A percentile compares a stretch with the other conserved stretches of the same genome.
Conservation (phyloP, 2,888 invertebrate genomes). For the Lithophane socia region DNA sequence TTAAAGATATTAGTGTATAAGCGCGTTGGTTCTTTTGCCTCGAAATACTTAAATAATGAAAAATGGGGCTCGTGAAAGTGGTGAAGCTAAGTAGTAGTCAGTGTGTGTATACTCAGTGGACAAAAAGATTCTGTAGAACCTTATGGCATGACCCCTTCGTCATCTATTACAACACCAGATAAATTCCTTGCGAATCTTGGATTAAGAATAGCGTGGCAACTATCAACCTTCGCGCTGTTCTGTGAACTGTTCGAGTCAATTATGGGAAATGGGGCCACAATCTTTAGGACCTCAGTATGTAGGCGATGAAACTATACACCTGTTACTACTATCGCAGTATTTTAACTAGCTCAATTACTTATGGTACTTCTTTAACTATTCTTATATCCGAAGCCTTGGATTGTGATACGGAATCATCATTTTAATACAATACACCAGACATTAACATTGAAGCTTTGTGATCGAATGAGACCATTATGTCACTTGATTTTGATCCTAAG, state of each 20-base stretch:
- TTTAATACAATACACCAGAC: conserved; percentile 15
- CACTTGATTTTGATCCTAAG: conserved; percentile 12
- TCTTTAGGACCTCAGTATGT: conserved; percentile 33
- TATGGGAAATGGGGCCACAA: conserved; percentile 55
- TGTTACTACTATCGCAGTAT: conserved; percentile 25
- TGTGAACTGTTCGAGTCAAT: conserved; percentile 36
- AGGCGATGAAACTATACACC: conserved; percentile 37
- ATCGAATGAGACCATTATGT: not conserved
- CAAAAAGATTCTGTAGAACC: not conserved
- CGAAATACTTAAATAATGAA: not conserved
- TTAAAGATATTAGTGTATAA: not conserved
- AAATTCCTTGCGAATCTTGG: conserved; percentile 17
- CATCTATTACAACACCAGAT: not conserved
- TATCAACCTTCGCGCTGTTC: conserved; percentile 38
- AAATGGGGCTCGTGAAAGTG: not conserved
- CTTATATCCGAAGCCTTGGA: conserved; percentile 2
- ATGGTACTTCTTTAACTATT: conserved; percentile 20
- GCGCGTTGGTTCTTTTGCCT: not conserved
- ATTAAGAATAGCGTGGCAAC: conserved; percentile 32
- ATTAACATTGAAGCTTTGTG: conserved; percentile 16
- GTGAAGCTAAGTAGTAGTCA: not conserved
- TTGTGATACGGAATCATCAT: not conserved
- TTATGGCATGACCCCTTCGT: not conserved
- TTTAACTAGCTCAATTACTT: conserved; percentile 19
- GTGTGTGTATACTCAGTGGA: not conserved